Percentiles rank a stretch among this genome's conserved stretches.
Evolutionary conservation across 2,797 vertebrate species (phyloP).

Genomic region (Crenuchus spilurus): DNA sequence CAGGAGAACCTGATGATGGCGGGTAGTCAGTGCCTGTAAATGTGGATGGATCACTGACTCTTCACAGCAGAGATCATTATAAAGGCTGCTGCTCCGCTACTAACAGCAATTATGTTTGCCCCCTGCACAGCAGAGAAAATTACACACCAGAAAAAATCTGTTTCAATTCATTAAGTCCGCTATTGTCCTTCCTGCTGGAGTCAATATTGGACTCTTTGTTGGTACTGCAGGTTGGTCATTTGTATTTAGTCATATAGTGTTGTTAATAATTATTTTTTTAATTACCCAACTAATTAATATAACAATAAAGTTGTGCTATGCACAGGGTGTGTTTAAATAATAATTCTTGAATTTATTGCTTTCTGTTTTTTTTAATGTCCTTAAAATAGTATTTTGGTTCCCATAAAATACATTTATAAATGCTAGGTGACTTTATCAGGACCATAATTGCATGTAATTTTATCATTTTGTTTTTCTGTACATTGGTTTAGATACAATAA

Average conservation of each 20-base stretch:
- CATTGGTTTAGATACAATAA: neutral
- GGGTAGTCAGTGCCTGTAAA: conserved; percentile 34
- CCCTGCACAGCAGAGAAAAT: conserved; percentile 32
- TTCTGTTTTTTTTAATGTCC: neutral
- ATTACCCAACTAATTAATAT: neutral
- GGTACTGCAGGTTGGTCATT: neutral
- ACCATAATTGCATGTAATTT: neutral
- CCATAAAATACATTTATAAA: too few species aligned
- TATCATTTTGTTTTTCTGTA: neutral
- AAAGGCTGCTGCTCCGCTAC: conserved; percentile 41
- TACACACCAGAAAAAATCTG: conserved; percentile 30
- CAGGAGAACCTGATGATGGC: conserved; percentile 26
- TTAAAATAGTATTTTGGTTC: neutral
- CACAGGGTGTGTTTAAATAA: too few species aligned
- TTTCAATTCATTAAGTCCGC: conserved; percentile 59
- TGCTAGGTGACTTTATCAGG: neutral
- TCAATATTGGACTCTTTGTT: conserved; percentile 30
- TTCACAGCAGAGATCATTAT: conserved; percentile 55
- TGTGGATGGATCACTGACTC: conserved; percentile 30
- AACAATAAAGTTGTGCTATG: too few species aligned
- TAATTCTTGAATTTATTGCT: too few species aligned
- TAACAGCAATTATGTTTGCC: conserved; percentile 54
- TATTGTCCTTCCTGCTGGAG: conserved; percentile 18
- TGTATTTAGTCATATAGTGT: neutral
- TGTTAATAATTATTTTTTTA: neutral